Percentiles rank a stretch among this genome's conserved stretches.
Evolutionary conservation across 2,113 vertebrate species (phyloP).

Genomic region (Tyrannus savana): DNA sequence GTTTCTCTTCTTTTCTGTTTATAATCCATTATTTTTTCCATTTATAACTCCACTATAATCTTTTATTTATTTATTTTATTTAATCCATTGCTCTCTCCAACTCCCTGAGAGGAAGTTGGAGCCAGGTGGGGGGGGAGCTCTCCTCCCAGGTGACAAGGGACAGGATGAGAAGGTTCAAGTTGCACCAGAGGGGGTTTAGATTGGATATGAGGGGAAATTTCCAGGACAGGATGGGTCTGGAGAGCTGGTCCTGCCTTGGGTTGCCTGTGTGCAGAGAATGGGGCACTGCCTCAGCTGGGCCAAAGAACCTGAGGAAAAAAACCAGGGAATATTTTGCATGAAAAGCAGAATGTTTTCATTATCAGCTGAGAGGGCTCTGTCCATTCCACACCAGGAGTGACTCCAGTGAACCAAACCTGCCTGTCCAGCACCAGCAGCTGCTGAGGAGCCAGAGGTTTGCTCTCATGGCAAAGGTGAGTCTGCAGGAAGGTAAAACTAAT

Average conservation of each 20-base stretch:
- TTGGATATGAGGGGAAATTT: neutral
- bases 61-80: neutral
- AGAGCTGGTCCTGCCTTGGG: neutral
- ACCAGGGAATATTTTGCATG: neutral
- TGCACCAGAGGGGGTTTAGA: neutral
- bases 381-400: neutral
- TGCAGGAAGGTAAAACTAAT: neutral
- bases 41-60: fast-evolving
- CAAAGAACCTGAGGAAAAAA: neutral
- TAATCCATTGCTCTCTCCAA: neutral
- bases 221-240: neutral
- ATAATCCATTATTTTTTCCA: neutral
- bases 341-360: neutral
- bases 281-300: neutral
- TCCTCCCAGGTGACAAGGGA: neutral
- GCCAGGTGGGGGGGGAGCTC: neutral
- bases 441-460: neutral
- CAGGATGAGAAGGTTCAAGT: neutral
- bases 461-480: neutral
- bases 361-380: fast-evolving
- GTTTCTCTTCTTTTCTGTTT: neutral
- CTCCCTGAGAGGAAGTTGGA: neutral
- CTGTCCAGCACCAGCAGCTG: fast-evolving
- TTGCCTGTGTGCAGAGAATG: neutral
- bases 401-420: neutral